Base-by-base conservation (phyloP, 2,888 invertebrate genomes). In the Arrhopalites spinosus region DNA sequence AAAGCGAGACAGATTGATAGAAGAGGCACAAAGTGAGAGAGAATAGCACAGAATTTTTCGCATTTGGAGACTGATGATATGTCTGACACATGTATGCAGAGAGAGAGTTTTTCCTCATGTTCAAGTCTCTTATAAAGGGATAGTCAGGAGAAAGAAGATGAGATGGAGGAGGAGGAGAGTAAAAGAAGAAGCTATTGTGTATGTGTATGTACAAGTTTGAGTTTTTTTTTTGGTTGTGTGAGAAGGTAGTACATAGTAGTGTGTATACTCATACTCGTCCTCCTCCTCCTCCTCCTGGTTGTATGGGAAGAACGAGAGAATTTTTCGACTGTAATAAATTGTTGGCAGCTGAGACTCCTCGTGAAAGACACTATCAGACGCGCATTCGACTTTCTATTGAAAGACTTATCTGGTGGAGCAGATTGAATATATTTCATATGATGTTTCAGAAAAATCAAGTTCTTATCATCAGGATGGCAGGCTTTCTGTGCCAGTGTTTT, bases 361-460 rank as follows among this genome's bases (percentile, higher is more conserved):
- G 79, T 80, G 80, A 80, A 78, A 82, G 81, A 80, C 82, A 82
- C 78, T 82, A 82, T 82, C 82, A 69, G 67, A 36, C 61, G 59
- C 74, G 73, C 76, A 80, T 78, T 80, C 78, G 77, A 74, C 78
- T 80, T 78, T 80, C 81, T 80, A 81, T 81, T 81, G 80, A 82
- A 80, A 79, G 82, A 81, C 80, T 81, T 81, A 81, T 81, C 81
- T 81, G 77, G 66, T 73, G 77, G 78, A 79, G 79, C 82, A 82
- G 82, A 82, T 82, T 82, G 82, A 82, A 82, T 82, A 81, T 82
- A 82, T 82, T 82, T 82, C 80, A 81, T 82, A 81, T 80, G 80
- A 79, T 81, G 81, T 81, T 82, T 81, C 81, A 79, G 76, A 75
- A 81, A 82, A 81, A 79, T 80, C 79, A 79, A 81, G 78, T 80